Base-by-base conservation (phyloP, 2,888 invertebrate genomes). In the Brachynemurus nebulosus region DNA sequence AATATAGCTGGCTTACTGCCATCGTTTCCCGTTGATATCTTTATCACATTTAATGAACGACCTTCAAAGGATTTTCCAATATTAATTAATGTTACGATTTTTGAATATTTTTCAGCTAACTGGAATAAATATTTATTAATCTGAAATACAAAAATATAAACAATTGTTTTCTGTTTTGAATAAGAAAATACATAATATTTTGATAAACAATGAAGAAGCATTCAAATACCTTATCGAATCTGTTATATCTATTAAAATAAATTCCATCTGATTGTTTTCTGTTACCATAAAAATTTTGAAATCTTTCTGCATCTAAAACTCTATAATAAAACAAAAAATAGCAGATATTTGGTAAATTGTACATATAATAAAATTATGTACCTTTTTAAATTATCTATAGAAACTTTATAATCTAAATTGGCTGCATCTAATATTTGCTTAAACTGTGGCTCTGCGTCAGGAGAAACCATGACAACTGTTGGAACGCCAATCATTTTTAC, bases 1-100 rank as follows among this genome's bases (percentile, higher is more conserved):
- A 71, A 68, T 53, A 73, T 68, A 4, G 71, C 62, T 0, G 67
- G 68, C 57, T 72, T 66, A 56, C 60, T 64, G 0, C 35, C 33
- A 34, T 40, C 38, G 2, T 52, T 50, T n/a, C 20, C 20, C 12
- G 37, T 12, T 19, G 67, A 65, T 27, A 71, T 51, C 52, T 64
- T 65, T n/a, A 68, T 53, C 21, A 61, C 59, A 27, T 57, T 55
- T 25, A 71, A 52, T 2, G 56, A 48, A 7, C 67, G 59, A 1
- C 60, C 60, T 54, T 70, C 65, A 47, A 51, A 59, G 5, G 66
- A 62, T 39, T 52, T 53, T 2, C 70, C 71, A 45, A 68, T 60
- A 17, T 53, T 55, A 38, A 61, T 49, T 5, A 67, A 48, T 2
- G 53, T 54, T 2, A 61, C 62, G 1, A 63, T 43, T 17, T 59